Evolutionary conservation across 2,113 vertebrate genomes (phyloP).

Genomic region (Tetrao urogallus): DNA sequence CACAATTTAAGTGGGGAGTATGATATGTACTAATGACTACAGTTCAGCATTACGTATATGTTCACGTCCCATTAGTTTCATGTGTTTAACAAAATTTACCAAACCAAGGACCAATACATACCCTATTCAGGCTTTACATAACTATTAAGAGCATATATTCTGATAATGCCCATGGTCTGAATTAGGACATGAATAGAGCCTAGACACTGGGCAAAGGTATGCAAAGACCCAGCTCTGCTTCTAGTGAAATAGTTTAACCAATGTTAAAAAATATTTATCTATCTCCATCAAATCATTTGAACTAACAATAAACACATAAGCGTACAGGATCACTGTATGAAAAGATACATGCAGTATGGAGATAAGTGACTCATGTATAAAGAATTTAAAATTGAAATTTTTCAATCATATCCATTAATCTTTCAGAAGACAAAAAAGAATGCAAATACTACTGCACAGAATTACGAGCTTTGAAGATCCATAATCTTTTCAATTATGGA

Average conservation of each 20-base stretch:
- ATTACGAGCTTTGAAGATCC: not conserved
- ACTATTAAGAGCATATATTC: not conserved
- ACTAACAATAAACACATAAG: not conserved
- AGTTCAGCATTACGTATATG: not conserved
- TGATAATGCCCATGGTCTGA: not conserved
- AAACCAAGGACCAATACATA: not conserved
- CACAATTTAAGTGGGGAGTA: not conserved
- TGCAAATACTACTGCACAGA: not conserved
- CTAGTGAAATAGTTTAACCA: not conserved
- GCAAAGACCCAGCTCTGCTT: not conserved
- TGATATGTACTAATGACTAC: not conserved
- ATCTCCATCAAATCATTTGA: not conserved
- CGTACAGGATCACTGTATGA: not conserved
- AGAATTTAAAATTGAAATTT: not conserved
- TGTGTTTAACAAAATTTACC: not conserved
- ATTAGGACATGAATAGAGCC: not conserved
- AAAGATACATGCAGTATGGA: not conserved
- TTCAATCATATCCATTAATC: not conserved
- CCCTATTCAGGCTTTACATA: not conserved
- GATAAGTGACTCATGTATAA: not conserved
- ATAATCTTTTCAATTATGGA: not conserved
- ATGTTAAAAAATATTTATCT: not conserved
- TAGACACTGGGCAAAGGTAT: not conserved
- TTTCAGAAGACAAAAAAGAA: not conserved
- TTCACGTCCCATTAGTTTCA: not conserved